phyloP scores from a whole-genome alignment of 2,888 invertebrate genomes.

The Heteromyza rotundicornis region DNA sequence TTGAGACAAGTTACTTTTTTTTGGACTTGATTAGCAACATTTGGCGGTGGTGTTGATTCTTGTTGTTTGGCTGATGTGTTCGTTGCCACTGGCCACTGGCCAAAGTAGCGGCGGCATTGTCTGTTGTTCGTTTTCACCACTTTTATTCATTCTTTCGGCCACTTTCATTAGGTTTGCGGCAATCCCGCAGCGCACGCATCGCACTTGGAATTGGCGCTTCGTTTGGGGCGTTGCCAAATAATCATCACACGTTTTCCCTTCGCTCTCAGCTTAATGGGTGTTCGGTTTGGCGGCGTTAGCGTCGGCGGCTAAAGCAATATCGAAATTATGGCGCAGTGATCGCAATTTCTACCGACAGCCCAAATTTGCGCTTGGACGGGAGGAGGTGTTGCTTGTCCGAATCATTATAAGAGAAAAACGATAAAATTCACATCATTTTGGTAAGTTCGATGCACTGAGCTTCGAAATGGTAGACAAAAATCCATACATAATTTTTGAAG shows the following conservation, averaged over 20 bases:
- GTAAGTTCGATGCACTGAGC: no score
- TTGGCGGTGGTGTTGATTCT: slow-evolving; percentile 17
- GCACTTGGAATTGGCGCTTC: slow-evolving; percentile 17
- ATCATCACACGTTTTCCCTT: slow-evolving; percentile 60
- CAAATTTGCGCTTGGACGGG: slow-evolving; percentile 4
- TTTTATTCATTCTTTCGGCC: slow-evolving; percentile 24
- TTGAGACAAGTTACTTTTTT: slow-evolving; percentile 31
- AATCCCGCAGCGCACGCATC: slow-evolving; percentile 19
- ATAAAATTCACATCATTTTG: no score
- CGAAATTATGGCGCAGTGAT: slow-evolving; percentile 39
- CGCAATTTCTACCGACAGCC: slow-evolving; percentile 27
- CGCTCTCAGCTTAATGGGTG: slow-evolving; percentile 20
- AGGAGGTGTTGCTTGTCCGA: no score
- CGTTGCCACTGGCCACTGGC: slow-evolving; percentile 24
- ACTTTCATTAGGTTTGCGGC: slow-evolving; percentile 27
- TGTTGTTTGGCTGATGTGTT: slow-evolving; percentile 27
- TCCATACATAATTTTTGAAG: no score
- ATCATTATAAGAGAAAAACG: no score
- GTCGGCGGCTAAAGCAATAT: slow-evolving; percentile 15
- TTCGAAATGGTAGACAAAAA: no score
- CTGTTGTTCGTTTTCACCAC: slow-evolving; percentile 8
- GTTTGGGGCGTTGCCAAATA: slow-evolving; percentile 55
- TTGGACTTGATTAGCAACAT: slow-evolving; percentile 35
- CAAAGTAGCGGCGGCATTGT: slow-evolving; percentile 1
- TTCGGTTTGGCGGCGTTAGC: background rate